Evolutionary conservation across 2,113 vertebrate species (phyloP), one percentile per base, ranked within the genome.

Genomic region (Ceyx melanurus): DNA sequence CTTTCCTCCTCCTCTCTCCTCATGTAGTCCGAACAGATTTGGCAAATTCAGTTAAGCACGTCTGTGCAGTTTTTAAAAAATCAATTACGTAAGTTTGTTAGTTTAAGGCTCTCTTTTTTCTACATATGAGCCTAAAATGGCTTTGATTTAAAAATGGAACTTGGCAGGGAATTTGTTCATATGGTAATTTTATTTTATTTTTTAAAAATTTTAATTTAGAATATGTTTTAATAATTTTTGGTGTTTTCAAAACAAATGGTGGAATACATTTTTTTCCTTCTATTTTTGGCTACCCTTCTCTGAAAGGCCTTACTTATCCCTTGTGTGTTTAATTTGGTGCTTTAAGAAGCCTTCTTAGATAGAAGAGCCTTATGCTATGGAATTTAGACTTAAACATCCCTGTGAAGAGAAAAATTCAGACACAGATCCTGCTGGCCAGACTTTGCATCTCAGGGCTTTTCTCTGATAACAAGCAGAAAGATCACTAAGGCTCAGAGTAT

Each of bases 211-310:
- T 37, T 37, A 37, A 37, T 37, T 97, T 97, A 96, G 97, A 97
- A 95, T 96, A 91, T 96, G 96, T 97, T 97, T 97, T 97, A 97
- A 97, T 97, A 93, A 96, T 97, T 97, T 97, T 95, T 93, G 91
- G 92, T 97, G 95, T 97, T 98, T 97, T 97, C 94, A 97, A 98
- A 97, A 97, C 96, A 97, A 98, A 97, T 97, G 97, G 94, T 97
- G 91, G 97, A 97, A 97, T 97, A 82, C 86, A 79, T 28, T 80
- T 91, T 88, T 95, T 92, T 37, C 56, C 74, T 93, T 97, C 96
- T 97, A 96, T 97, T 97, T 97, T 97, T 97, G 96, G 94, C 94
- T 95, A 87, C 92, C 92, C 96, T 97, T 68, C 86, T 96, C 89
- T 95, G 56, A 96, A 93, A 97, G 88, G 85, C 90, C 94, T 92